Evolutionary conservation across 2,888 invertebrate species (phyloP).

Genomic region (Neoitamus cyanurus): DNA sequence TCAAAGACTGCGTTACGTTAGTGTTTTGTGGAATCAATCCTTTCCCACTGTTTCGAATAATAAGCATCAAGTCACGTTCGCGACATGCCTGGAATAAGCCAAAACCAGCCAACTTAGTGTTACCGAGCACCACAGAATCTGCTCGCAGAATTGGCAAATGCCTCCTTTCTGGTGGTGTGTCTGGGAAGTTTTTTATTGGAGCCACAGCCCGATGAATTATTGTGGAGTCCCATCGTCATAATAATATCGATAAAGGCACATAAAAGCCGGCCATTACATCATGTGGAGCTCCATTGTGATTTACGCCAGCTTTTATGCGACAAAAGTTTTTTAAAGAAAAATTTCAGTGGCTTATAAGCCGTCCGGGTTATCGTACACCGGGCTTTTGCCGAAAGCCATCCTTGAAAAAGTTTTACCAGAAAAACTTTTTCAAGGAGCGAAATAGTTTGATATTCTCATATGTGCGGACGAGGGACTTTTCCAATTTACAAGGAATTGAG

Average conservation of each 20-base stretch:
- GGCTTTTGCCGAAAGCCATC: not conserved
- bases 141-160: conserved; percentile 13
- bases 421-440: not conserved
- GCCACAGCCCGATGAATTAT: conserved; percentile 13
- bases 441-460: not conserved
- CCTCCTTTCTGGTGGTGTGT: not conserved
- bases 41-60: conserved; percentile 8
- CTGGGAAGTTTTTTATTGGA: conserved; percentile 33
- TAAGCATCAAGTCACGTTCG: conserved; percentile 27
- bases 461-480: not conserved
- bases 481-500: not conserved
- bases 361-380: not conserved
- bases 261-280: conserved; percentile 3
- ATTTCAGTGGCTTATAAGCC: conserved; percentile 12
- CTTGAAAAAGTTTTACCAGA: not conserved
- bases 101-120: not conserved
- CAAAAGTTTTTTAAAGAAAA: conserved; percentile 13
- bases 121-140: not conserved
- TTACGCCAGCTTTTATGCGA: conserved; percentile 15
- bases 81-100: conserved; percentile 21
- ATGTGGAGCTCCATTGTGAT: conserved; percentile 16
- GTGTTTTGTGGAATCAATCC: conserved; percentile 2
- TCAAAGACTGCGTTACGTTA: not conserved
- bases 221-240: conserved; percentile 10
- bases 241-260: conserved; percentile 32